Evolutionary conservation across 2,113 vertebrate species (phyloP).

Genomic region (Hepsetus odoe): DNA sequence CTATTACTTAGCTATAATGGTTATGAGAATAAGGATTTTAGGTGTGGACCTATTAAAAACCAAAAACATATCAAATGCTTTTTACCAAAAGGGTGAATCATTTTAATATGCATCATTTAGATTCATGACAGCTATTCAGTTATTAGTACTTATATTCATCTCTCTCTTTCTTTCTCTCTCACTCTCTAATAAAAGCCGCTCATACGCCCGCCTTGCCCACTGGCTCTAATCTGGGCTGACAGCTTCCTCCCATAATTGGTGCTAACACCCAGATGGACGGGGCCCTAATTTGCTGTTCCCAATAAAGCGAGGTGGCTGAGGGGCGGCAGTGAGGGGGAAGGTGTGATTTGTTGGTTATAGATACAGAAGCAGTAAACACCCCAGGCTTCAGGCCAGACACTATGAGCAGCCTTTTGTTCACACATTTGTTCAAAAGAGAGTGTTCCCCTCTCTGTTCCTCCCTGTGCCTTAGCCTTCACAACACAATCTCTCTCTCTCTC

Average conservation of each 20-base stretch:
- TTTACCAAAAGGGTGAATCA: not conserved
- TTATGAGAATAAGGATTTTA: too few relatives aligned
- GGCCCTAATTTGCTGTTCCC: conserved; percentile 78
- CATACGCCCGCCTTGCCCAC: conserved; percentile 72
- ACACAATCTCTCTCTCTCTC: not conserved
- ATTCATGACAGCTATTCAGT: not conserved
- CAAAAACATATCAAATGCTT: not conserved
- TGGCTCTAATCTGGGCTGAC: conserved; percentile 79
- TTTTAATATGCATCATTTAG: not conserved
- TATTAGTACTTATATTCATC: not conserved
- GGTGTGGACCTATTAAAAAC: not conserved
- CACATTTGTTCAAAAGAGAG: conserved; percentile 73
- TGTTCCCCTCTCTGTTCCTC: conserved; percentile 15
- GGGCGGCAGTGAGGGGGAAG: conserved; percentile 49
- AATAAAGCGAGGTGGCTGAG: conserved; percentile 74
- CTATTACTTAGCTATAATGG: too few relatives aligned
- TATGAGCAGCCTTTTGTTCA: conserved; percentile 79
- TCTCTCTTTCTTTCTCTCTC: conserved; percentile 3
- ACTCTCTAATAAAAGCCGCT: conserved; percentile 63
- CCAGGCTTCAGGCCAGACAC: conserved; percentile 64
- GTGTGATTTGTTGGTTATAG: conserved; percentile 78
- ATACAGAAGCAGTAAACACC: conserved; percentile 76
- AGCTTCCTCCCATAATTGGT: conserved; percentile 81
- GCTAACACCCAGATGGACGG: conserved; percentile 83
- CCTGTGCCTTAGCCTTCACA: not conserved